Evolutionary conservation across 2,888 invertebrate genomes (phyloP).

Genomic region (Catocala nupta): DNA sequence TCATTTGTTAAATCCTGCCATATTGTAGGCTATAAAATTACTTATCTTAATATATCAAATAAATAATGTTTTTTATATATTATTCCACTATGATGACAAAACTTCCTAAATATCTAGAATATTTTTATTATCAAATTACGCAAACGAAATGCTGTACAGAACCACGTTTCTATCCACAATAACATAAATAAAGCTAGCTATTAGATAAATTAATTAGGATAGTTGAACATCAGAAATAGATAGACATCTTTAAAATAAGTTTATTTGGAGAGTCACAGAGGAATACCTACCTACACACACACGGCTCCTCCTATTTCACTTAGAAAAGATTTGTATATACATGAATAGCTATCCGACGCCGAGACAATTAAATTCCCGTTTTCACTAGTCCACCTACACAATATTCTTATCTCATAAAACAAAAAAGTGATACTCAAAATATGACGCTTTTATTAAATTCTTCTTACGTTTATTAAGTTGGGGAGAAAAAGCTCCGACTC

Average conservation of each 20-base stretch:
- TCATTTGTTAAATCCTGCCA: constrained; percentile 11
- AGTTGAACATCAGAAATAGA: too few relatives aligned
- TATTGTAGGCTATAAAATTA: constrained; percentile 7
- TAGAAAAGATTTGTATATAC: constrained; percentile 23
- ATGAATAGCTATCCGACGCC: constrained; percentile 18
- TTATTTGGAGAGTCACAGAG: background rate
- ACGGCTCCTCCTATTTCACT: constrained; percentile 16
- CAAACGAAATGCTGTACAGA: too few relatives aligned
- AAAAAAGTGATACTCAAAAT: constrained; percentile 67
- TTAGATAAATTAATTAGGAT: too few relatives aligned
- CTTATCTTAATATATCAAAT: background rate
- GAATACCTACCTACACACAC: background rate
- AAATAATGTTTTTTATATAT: background rate
- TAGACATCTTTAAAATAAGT: too few relatives aligned
- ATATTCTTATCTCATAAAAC: constrained; percentile 54
- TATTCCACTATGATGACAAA: background rate
- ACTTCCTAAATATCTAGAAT: too few relatives aligned
- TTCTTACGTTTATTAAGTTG: constrained; percentile 77
- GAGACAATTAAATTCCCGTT: constrained; percentile 49
- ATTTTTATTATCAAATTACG: too few relatives aligned
- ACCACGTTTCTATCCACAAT: too few relatives aligned
- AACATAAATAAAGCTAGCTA: background rate
- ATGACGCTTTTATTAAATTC: constrained; percentile 85
- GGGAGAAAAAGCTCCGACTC: constrained; percentile 70
- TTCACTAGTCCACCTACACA: constrained; percentile 41